Conservation (phyloP, 2,113 vertebrate species). For the Daboia siamensis region DNA sequence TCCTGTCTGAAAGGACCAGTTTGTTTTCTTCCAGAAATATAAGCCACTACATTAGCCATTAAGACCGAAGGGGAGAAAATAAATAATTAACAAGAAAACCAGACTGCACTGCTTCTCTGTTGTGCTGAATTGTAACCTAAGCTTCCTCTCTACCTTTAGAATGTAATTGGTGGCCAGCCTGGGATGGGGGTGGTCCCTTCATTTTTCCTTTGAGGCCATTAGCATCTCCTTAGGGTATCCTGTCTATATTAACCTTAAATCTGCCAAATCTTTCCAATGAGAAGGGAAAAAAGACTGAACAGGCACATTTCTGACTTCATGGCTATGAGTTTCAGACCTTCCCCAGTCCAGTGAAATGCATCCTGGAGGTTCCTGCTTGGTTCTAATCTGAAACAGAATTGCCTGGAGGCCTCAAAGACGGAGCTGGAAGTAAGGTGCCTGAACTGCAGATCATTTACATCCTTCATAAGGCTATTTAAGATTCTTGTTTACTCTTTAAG, state of each 20-base stretch:
- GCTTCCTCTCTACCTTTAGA: conserved; percentile 5
- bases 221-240: conserved; percentile 27
- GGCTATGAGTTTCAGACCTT: conserved; percentile 53
- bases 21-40: neutral
- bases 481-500: conserved; percentile 60
- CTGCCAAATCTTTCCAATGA: conserved; percentile 36
- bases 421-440: conserved; percentile 59
- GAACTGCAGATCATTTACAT: conserved; percentile 52
- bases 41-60: neutral
- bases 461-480: conserved; percentile 61
- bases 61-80: neutral
- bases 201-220: neutral
- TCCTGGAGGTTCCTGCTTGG: conserved; percentile 52
- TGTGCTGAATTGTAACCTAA: conserved; percentile 5
- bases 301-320: conserved; percentile 57
- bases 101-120: neutral
- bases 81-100: neutral
- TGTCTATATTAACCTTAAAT: conserved; percentile 42
- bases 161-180: neutral
- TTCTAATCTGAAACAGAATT: conserved; percentile 68
- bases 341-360: conserved; percentile 59
- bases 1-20: neutral
- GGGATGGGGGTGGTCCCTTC: neutral
- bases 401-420: conserved; percentile 58
- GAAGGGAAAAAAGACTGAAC: conserved; percentile 42